Percentiles rank a stretch among this genome's conserved stretches.
Evolutionary conservation across 1,140 invertebrate species (phyloP).

Genomic region (Popillia japonica): DNA sequence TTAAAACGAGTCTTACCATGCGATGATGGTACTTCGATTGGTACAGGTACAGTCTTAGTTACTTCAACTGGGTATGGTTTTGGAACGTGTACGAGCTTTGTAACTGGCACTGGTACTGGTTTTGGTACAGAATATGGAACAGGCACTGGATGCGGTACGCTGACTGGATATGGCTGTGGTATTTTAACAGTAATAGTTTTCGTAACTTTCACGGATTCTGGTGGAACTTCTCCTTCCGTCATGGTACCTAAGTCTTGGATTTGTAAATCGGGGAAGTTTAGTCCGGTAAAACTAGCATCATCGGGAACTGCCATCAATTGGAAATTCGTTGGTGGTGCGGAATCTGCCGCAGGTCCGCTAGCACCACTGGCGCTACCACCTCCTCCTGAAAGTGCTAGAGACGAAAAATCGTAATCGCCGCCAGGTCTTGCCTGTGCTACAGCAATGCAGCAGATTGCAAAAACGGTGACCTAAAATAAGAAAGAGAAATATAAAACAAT

Average conservation of each 20-base stretch:
- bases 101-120: constrained; percentile 47
- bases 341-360: not conserved
- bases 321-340: not conserved
- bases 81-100: constrained; percentile 49
- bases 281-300: constrained; percentile 44
- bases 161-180: constrained; percentile 56
- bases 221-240: constrained; percentile 50
- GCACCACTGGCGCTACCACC: not conserved
- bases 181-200: constrained; percentile 50
- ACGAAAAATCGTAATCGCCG: not conserved
- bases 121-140: constrained; percentile 48
- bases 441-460: constrained; percentile 39
- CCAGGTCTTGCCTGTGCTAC: constrained; percentile 40
- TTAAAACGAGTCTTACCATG: not conserved
- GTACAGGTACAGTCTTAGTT: constrained; percentile 48
- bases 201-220: constrained; percentile 50
- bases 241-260: constrained; percentile 51
- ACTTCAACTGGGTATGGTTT: constrained; percentile 50
- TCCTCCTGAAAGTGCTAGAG: not conserved
- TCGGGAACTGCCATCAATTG: constrained; percentile 52
- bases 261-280: constrained; percentile 52
- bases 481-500: not conserved
- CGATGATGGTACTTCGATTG: constrained; percentile 47
- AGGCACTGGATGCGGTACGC: constrained; percentile 52
- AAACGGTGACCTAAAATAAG: constrained; percentile 20